Percentiles rank a stretch among this genome's conserved stretches.
Evolutionary conservation across 2,113 vertebrate species (phyloP).

Genomic region (Coregonus clupeaformis): DNA sequence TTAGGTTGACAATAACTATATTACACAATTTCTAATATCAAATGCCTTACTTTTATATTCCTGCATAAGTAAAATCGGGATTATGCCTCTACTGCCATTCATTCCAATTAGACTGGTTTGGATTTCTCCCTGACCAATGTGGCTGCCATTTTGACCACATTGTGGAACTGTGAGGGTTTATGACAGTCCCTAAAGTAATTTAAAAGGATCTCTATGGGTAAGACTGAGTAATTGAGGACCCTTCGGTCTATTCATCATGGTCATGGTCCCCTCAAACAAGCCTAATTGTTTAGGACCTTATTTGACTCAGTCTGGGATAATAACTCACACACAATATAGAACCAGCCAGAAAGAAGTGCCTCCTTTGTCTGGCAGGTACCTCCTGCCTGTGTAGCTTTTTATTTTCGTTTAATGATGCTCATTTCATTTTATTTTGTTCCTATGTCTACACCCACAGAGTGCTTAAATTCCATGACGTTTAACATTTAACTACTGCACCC

Average conservation of each 20-base stretch:
- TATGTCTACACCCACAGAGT: slow-evolving; percentile 21
- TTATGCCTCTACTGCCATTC: too few relatives aligned
- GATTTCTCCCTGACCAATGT: too few relatives aligned
- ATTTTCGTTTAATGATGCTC: slow-evolving; percentile 53
- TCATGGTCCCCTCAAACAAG: slow-evolving; percentile 3
- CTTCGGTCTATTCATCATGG: slow-evolving; percentile 18
- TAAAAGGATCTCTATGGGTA: too few relatives aligned
- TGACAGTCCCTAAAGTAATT: too few relatives aligned
- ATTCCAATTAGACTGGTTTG: too few relatives aligned
- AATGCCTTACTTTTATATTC: too few relatives aligned
- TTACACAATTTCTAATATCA: too few relatives aligned
- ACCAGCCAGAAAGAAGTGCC: slow-evolving; percentile 4
- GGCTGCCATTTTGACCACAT: too few relatives aligned
- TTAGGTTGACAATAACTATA: too few relatives aligned
- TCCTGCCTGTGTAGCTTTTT: slow-evolving; percentile 31
- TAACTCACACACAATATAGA: slow-evolving; percentile 1
- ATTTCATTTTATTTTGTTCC: slow-evolving; percentile 34
- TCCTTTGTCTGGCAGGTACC: slow-evolving; percentile 13
- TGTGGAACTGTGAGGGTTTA: too few relatives aligned
- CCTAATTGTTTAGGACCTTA: slow-evolving; percentile 5
- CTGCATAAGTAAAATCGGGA: too few relatives aligned
- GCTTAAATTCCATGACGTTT: slow-evolving; percentile 43
- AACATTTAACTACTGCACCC: slow-evolving; percentile 25
- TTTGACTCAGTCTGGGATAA: slow-evolving; percentile 5
- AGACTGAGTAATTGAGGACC: slow-evolving; percentile 19